Evolutionary conservation across 2,888 invertebrate species (phyloP).

Genomic region (Cephus rjabovi): DNA sequence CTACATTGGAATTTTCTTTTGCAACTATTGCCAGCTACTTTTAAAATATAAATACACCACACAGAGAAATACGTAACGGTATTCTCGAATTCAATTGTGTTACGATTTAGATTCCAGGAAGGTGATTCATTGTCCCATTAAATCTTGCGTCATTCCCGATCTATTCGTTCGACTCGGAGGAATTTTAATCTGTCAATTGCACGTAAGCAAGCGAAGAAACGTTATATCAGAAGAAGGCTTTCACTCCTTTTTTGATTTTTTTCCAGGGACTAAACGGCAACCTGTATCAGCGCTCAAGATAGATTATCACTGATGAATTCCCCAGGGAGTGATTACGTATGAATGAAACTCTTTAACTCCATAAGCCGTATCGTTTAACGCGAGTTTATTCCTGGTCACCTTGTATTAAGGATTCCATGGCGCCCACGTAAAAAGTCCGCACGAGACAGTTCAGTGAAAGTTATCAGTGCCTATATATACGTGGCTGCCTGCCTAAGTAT

Average conservation of each 20-base stretch:
- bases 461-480: not conserved
- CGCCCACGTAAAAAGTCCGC: not conserved
- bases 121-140: not conserved
- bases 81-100: not conserved
- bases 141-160: not conserved
- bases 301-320: not conserved
- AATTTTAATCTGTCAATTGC: not conserved
- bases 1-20: not conserved
- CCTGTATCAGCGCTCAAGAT: not conserved
- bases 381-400: not conserved
- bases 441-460: not conserved
- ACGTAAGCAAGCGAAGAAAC: not conserved
- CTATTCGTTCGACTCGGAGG: not conserved
- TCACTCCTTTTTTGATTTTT: not conserved
- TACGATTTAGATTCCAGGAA: not conserved
- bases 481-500: not conserved
- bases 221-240: not conserved
- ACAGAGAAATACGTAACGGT: not conserved
- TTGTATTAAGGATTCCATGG: not conserved
- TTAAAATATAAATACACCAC: not conserved
- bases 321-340: not conserved
- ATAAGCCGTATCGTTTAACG: not conserved
- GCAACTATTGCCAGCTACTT: not conserved
- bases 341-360: not conserved
- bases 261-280: not conserved